Percentiles rank a stretch among this genome's conserved stretches.
Conservation (phyloP, 2,113 vertebrate species). For the Pituophis catenifer region DNA sequence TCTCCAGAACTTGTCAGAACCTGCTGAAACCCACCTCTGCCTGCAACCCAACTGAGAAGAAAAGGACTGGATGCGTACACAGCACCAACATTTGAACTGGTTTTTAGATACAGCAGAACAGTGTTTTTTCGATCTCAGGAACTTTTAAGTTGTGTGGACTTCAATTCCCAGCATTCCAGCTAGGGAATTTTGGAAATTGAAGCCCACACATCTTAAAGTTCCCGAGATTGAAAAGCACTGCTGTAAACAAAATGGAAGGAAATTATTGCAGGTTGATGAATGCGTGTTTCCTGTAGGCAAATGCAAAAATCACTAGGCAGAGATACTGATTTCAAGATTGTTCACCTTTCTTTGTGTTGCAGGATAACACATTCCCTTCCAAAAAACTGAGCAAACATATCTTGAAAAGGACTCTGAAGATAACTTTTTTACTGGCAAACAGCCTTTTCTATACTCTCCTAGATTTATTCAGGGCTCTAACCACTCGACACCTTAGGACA, state of each 20-base stretch:
- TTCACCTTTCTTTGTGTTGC: constrained; percentile 37
- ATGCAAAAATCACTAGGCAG: constrained; percentile 22
- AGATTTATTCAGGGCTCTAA: constrained; percentile 49
- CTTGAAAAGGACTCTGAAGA: background rate
- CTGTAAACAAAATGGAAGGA: constrained; percentile 1
- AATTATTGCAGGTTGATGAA: constrained; percentile 11
- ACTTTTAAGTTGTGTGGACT: background rate
- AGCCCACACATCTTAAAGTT: background rate
- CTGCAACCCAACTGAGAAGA: background rate
- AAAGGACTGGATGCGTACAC: background rate
- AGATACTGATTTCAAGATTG: constrained; percentile 47
- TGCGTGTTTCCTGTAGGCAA: background rate
- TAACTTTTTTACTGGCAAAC: constrained; percentile 39
- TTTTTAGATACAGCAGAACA: constrained; percentile 24
- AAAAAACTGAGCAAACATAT: background rate
- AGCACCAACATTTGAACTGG: background rate
- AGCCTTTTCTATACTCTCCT: constrained; percentile 33
- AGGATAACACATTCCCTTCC: background rate
- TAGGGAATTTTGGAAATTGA: background rate
- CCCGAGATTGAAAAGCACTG: background rate
- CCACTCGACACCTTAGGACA: constrained; percentile 32
- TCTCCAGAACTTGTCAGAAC: no score
- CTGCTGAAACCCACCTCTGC: no score
- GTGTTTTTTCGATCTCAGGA: background rate
- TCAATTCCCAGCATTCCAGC: background rate